phyloP scores from a whole-genome alignment of 2,113 vertebrate species.

The Alouatta palliata region DNA sequence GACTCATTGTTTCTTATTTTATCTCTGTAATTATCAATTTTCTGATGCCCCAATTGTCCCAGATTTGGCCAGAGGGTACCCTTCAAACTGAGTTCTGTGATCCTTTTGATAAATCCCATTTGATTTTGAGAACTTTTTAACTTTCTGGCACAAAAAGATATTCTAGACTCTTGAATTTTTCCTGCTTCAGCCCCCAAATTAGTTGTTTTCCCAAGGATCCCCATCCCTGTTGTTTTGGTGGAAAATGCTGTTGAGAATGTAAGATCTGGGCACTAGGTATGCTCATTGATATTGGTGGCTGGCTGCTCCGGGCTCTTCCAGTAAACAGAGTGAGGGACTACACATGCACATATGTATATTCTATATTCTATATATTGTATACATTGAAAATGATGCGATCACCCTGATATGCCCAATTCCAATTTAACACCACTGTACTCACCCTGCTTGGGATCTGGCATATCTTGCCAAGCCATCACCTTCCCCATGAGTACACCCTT shows the following conservation, averaged over 20 bases:
- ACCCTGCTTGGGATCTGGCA: background rate
- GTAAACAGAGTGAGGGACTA: background rate
- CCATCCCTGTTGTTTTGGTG: background rate
- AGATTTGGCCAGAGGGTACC: background rate
- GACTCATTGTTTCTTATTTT: background rate
- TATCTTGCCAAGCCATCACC: fast-evolving
- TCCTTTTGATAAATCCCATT: background rate
- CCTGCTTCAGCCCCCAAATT: background rate
- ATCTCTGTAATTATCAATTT: background rate
- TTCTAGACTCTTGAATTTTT: background rate
- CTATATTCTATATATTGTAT: background rate
- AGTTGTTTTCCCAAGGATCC: background rate
- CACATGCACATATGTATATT: background rate
- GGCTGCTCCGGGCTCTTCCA: background rate
- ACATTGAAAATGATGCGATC: background rate
- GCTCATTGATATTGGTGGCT: background rate
- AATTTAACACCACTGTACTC: background rate
- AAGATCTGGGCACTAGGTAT: background rate
- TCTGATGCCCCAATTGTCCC: background rate
- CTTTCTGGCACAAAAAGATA: background rate
- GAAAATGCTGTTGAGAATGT: background rate
- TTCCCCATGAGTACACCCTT: background rate
- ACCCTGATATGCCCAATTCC: background rate
- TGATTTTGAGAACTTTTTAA: background rate
- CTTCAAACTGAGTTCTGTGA: background rate